These are phyloP conservation scores for Lobophora halterata DNA, from an alignment of 2,888 invertebrate genomes.

Conservation along the genomic window DNA sequence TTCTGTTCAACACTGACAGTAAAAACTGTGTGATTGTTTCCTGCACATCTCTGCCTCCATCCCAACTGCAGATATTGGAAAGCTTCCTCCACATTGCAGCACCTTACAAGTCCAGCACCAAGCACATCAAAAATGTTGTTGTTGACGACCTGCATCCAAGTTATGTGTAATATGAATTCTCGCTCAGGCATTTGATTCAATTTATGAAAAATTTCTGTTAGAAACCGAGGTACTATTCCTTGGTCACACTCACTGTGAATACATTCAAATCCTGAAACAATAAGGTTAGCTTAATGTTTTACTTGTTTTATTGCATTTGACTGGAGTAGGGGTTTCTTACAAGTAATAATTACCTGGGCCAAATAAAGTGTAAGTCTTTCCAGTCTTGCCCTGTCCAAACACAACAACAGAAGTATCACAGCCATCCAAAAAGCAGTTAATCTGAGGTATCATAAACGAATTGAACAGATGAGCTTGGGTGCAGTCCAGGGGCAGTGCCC, in stretches of 20 bases:
- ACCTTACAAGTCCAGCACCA: conserved; percentile 77
- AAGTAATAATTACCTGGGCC: conserved; percentile 81
- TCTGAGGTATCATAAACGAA: conserved; percentile 83
- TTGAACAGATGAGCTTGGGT: conserved; percentile 83
- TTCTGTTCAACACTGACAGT: conserved; percentile 88
- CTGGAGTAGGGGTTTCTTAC: no score
- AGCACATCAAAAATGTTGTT: conserved; percentile 83
- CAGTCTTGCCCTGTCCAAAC: conserved; percentile 84
- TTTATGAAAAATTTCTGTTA: conserved; percentile 86
- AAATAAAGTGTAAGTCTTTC: conserved; percentile 87
- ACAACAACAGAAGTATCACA: conserved; percentile 88
- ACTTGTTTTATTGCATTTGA: no score
- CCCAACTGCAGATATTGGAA: conserved; percentile 86
- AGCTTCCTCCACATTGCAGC: conserved; percentile 85
- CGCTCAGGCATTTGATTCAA: conserved; percentile 83
- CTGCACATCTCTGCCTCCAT: conserved; percentile 78
- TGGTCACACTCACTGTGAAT: conserved; percentile 85
- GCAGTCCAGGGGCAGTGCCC: conserved; percentile 80
- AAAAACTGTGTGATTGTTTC: conserved; percentile 85
- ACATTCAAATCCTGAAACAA: conserved; percentile 76
- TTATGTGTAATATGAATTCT: conserved; percentile 84
- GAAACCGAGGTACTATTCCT: conserved; percentile 85
- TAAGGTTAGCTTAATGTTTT: no score
- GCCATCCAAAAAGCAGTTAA: conserved; percentile 85
- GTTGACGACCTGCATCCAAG: conserved; percentile 87